Conservation (phyloP, 2,797 vertebrate species). For the Malacoctenus gilli region DNA sequence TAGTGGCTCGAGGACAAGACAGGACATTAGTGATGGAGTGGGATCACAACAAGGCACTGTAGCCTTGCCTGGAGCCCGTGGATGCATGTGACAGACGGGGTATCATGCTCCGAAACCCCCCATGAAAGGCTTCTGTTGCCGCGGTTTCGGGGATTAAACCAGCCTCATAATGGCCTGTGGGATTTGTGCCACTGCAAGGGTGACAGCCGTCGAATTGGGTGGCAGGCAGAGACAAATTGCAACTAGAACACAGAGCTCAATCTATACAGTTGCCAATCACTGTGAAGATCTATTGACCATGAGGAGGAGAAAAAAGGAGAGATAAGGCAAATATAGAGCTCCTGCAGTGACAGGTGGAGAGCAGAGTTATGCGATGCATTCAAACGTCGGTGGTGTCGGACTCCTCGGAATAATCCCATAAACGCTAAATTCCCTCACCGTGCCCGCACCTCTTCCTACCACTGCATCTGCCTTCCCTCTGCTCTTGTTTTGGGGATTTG, state of each 20-base stretch:
- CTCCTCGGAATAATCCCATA: conserved; percentile 63
- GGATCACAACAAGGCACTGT: conserved; percentile 62
- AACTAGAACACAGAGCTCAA: conserved; percentile 62
- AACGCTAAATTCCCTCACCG: conserved; percentile 63
- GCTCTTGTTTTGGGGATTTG: conserved; percentile 79
- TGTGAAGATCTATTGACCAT: conserved; percentile 66
- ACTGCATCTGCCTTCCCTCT: conserved; percentile 59
- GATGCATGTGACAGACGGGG: conserved; percentile 75
- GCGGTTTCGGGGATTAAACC: conserved; percentile 76
- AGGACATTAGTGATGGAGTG: conserved; percentile 66
- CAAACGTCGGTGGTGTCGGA: conserved; percentile 7
- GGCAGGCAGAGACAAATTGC: conserved; percentile 71
- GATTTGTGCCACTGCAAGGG: conserved; percentile 74
- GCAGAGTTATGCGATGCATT: conserved; percentile 11
- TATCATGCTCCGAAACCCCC: conserved; percentile 72
- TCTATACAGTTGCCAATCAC: conserved; percentile 74
- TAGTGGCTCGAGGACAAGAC: conserved; percentile 53
- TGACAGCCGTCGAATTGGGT: conserved; percentile 76
- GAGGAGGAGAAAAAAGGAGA: conserved; percentile 15
- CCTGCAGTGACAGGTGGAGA: conserved; percentile 52
- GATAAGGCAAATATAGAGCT: conserved; percentile 55
- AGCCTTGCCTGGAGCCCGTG: conserved; percentile 58
- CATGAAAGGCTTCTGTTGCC: conserved; percentile 71
- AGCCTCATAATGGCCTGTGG: conserved; percentile 78
- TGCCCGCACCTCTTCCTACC: conserved; percentile 60